Conservation (phyloP, 2,888 invertebrate species). For the Plemyria rubiginata region DNA sequence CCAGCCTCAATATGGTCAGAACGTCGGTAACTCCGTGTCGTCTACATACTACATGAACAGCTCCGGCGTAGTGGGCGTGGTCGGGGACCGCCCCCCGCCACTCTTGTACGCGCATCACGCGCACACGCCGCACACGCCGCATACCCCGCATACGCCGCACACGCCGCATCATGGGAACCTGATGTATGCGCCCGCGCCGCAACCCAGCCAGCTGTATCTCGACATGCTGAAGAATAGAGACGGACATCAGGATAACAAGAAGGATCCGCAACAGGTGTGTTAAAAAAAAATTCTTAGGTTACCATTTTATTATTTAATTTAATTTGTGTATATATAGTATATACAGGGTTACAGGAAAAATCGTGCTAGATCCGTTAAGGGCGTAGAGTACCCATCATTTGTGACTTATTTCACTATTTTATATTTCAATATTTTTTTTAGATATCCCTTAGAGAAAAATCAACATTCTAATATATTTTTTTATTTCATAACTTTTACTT, state of each 20-base stretch:
- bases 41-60: slow-evolving; percentile 73
- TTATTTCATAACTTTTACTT: too few species aligned
- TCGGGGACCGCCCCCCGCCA: slow-evolving; percentile 73
- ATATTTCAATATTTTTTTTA: too few species aligned
- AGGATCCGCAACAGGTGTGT: slow-evolving; percentile 74
- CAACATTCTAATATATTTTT: too few species aligned
- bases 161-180: slow-evolving; percentile 68
- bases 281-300: too few species aligned
- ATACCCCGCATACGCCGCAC: slow-evolving; percentile 64
- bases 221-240: slow-evolving; percentile 78
- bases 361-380: too few species aligned
- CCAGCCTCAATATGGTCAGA: slow-evolving; percentile 65
- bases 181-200: slow-evolving; percentile 73
- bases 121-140: slow-evolving; percentile 71
- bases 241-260: slow-evolving; percentile 71
- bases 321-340: too few species aligned
- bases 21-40: slow-evolving; percentile 62
- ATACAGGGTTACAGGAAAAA: too few species aligned
- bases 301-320: too few species aligned
- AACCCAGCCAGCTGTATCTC: slow-evolving; percentile 66
- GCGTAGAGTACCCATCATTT: too few species aligned
- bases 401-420: too few species aligned
- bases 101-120: slow-evolving; percentile 74
- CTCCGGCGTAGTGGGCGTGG: slow-evolving; percentile 70
- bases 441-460: too few species aligned